phyloP scores from a whole-genome alignment of 2,888 invertebrate species.

The Napeogenes sylphis region DNA sequence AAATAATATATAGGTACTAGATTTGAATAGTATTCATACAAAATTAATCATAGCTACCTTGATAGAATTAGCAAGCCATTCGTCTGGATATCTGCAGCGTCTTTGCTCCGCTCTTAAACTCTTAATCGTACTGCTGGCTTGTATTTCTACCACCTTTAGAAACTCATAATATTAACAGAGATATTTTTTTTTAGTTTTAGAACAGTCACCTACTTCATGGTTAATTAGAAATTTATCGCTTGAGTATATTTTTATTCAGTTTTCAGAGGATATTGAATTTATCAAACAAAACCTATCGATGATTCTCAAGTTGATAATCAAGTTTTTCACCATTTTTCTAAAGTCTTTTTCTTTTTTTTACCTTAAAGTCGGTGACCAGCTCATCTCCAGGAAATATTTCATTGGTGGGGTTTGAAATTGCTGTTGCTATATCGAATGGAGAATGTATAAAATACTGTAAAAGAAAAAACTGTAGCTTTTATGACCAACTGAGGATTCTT shows the following conservation, averaged over 20 bases:
- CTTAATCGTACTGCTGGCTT: slow-evolving; percentile 54
- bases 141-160: slow-evolving; percentile 61
- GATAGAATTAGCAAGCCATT: slow-evolving; percentile 59
- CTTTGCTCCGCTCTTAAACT: slow-evolving; percentile 58
- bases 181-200: too few species aligned
- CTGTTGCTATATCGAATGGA: slow-evolving; percentile 72
- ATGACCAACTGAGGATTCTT: too few species aligned
- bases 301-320: too few species aligned
- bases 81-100: slow-evolving; percentile 68
- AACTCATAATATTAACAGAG: too few species aligned
- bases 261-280: too few species aligned
- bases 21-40: neutral
- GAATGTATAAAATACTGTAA: slow-evolving; percentile 75
- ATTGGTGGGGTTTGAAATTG: slow-evolving; percentile 66
- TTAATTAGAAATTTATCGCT: too few species aligned
- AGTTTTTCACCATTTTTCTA: too few species aligned
- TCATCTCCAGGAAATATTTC: slow-evolving; percentile 63
- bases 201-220: too few species aligned
- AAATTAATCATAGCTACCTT: slow-evolving; percentile 39
- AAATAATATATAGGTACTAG: neutral
- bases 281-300: too few species aligned
- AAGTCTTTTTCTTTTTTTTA: slow-evolving; percentile 21
- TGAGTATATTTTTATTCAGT: too few species aligned
- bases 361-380: slow-evolving; percentile 64
- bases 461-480: slow-evolving; percentile 7